Base-by-base conservation (phyloP, 2,797 vertebrate genomes). In the Coreius guichenoti region DNA sequence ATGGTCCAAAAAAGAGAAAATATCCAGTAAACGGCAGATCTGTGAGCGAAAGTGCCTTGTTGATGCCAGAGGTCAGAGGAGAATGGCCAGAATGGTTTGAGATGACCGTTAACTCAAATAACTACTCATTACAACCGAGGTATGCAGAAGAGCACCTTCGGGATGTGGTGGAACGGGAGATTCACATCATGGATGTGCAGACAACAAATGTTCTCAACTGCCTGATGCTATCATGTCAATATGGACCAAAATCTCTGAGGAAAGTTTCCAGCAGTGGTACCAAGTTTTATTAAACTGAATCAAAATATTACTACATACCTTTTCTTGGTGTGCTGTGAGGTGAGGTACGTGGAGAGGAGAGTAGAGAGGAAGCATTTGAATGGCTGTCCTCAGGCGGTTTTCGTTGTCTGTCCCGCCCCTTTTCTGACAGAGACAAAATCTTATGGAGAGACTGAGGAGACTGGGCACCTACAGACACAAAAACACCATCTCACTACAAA, bases 371-470 rank as follows among this genome's bases (percentile, higher is more conserved):
- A 0, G 95, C 92, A 49, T 94, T 96, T 84, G 96, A 97, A 81
- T 96, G 87, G 0, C 94, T 63, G 31, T 97, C 95, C 82, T 97
- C 96, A 29, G 94, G 89, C 45, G 91, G 93, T n/a, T 94, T 96
- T 92, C 93, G 95, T 67, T 94, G 95, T 67, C 94, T 94, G 26
- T 96, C 96, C 81, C 94, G 95, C 84, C 94, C 96, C 92, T 97
- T 96, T 92, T 97, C 96, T 7, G 96, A 96, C 74, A 97, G 92
- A 3, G 95, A 95, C 84, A 97, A 94, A 79, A 96, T 95, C 94
- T 97, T 96, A 93, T 96, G 95, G 92, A 96, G 94, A 93, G 95
- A 95, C 92, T 96, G 95, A 0, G 96, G 96, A 51, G 96, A 97
- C 86, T 96, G 96, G 87, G 95, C 95, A 78, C 95, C 96, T 96